These are phyloP conservation scores for Alosa sapidissima DNA, from an alignment of 2,797 vertebrate genomes.

Conservation along the genomic window DNA sequence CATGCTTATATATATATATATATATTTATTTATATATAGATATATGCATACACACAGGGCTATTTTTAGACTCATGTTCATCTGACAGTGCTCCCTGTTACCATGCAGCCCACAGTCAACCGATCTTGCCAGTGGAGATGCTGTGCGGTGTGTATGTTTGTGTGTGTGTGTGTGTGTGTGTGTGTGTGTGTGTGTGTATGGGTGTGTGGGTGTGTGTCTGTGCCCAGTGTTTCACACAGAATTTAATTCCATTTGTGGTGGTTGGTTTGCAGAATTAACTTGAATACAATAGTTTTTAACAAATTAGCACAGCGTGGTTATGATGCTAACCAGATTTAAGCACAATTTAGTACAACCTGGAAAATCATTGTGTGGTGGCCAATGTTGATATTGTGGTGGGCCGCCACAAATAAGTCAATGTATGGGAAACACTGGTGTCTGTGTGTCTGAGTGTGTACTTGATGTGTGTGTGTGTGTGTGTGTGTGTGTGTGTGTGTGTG, in stretches of 20 bases:
- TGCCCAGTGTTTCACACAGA: background rate
- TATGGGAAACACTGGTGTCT: background rate
- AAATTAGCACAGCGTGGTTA: no score
- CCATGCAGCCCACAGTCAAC: background rate
- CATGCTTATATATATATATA: no score
- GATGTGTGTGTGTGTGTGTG: background rate
- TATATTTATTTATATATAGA: background rate
- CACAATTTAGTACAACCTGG: no score
- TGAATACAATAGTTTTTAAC: no score
- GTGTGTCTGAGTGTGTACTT: background rate
- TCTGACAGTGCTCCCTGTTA: background rate
- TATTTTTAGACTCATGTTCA: constrained; percentile 1
- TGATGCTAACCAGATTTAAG: no score
- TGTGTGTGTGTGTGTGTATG: background rate
- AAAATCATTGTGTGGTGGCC: no score
- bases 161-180: background rate
- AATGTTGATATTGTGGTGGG: no score
- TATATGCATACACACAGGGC: background rate
- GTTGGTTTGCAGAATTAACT: no score
- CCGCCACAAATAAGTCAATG: no score
- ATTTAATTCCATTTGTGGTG: no score
- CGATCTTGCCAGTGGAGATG: background rate
- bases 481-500: background rate
- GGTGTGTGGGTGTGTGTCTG: no score
- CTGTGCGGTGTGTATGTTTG: background rate